These are phyloP conservation scores for Meliscaeva auricollis DNA, from an alignment of 2,888 invertebrate genomes.

Conservation along the genomic window DNA sequence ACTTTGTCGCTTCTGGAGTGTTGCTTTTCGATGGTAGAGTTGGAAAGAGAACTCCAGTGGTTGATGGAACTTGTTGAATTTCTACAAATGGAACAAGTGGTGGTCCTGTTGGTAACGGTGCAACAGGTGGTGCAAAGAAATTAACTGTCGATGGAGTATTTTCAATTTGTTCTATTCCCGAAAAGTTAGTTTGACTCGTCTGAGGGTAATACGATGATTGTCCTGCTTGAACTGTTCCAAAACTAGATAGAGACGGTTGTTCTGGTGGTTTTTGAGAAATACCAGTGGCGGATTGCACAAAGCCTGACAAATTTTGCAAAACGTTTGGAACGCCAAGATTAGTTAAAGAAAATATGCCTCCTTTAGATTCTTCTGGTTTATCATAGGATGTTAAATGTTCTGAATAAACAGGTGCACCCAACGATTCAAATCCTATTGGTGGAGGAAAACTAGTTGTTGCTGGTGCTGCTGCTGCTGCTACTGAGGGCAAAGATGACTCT, in stretches of 20 bases:
- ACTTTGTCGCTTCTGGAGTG: background rate
- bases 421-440: slow-evolving; percentile 50
- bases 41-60: background rate
- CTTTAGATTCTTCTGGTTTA: slow-evolving; percentile 77
- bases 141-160: slow-evolving; percentile 23
- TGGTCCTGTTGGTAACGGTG: background rate
- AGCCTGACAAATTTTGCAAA: slow-evolving; percentile 81
- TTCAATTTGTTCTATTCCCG: background rate
- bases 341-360: slow-evolving; percentile 81
- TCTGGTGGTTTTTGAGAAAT: slow-evolving; percentile 73
- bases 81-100: background rate
- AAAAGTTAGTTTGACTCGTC: slow-evolving; percentile 10
- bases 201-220: slow-evolving; percentile 51
- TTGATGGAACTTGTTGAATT: background rate
- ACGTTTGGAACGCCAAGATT: slow-evolving; percentile 80
- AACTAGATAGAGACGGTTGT: slow-evolving; percentile 31
- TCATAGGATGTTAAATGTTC: slow-evolving; percentile 30
- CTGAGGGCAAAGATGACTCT: slow-evolving; percentile 45
- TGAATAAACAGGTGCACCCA: slow-evolving; percentile 24
- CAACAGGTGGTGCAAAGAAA: slow-evolving; percentile 24
- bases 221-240: slow-evolving; percentile 47
- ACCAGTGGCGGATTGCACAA: slow-evolving; percentile 82
- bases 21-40: background rate
- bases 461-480: too few relatives aligned
- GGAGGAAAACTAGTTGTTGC: slow-evolving; percentile 42